A percentile compares a stretch with the other conserved stretches of the same genome.
Conservation (phyloP, 2,888 invertebrate species). For the Ectropis crepuscularia region DNA sequence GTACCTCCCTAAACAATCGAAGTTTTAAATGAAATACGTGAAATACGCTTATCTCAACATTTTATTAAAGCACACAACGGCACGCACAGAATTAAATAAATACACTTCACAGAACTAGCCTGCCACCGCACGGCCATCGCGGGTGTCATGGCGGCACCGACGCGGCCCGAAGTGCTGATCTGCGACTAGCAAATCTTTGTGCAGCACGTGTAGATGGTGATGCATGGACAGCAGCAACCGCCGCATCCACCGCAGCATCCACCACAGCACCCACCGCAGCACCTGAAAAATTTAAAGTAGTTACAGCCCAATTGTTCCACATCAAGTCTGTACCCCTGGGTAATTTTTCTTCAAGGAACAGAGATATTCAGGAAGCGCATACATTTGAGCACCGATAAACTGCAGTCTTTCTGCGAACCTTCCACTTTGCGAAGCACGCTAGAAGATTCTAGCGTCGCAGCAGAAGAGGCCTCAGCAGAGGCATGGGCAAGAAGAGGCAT, state of each 20-base stretch:
- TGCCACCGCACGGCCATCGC: conserved; percentile 21
- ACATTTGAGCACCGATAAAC: too few relatives aligned
- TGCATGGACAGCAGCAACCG: conserved; percentile 65
- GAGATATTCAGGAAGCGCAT: too few relatives aligned
- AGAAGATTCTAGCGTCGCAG: too few relatives aligned
- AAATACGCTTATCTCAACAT: conserved; percentile 47
- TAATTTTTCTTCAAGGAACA: too few relatives aligned
- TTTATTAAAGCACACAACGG: conserved; percentile 54
- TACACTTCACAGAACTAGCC: conserved; percentile 20
- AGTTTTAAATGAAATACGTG: not conserved
- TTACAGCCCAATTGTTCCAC: not conserved
- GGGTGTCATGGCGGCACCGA: conserved; percentile 28
- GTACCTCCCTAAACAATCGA: not conserved
- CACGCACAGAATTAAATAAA: conserved; percentile 41
- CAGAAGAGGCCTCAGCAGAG: too few relatives aligned
- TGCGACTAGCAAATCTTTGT: conserved; percentile 71
- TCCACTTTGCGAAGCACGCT: too few relatives aligned
- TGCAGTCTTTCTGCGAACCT: too few relatives aligned
- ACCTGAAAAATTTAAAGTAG: conserved; percentile 50
- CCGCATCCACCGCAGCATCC: conserved; percentile 52
- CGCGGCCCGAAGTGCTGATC: not conserved
- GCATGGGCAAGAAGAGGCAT: too few relatives aligned
- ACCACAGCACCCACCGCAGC: conserved; percentile 58
- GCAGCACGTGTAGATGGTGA: conserved; percentile 77
- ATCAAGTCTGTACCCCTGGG: too few relatives aligned